Conservation (phyloP, 2,113 vertebrate genomes). For the Corvus moneduloides region DNA sequence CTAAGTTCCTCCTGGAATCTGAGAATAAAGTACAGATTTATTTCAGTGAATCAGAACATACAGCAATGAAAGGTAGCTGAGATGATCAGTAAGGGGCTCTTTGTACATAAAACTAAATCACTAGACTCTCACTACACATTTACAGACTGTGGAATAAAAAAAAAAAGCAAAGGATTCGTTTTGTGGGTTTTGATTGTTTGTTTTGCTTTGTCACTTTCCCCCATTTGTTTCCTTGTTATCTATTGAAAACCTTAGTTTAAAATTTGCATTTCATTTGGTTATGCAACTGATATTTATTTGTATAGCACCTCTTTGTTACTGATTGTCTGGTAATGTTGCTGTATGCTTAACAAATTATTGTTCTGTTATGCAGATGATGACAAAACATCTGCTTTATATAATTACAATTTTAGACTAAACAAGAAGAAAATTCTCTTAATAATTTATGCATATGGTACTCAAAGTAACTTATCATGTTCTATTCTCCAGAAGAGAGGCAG, state of each 20-base stretch:
- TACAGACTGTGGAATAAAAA: background rate
- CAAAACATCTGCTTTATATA: constrained; percentile 14
- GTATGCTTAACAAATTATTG: background rate
- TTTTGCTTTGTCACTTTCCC: background rate
- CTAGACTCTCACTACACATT: background rate
- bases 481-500: background rate
- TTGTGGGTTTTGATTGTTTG: background rate
- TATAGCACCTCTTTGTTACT: background rate
- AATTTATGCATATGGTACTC: constrained; percentile 4
- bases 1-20: background rate
- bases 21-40: background rate
- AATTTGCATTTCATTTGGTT: background rate
- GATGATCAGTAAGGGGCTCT: background rate
- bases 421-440: background rate
- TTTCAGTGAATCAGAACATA: constrained; percentile 22
- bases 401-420: constrained; percentile 11
- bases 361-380: background rate
- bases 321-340: background rate
- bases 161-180: background rate
- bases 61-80: background rate
- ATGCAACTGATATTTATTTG: background rate
- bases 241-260: background rate
- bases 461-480: background rate
- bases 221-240: background rate
- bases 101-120: background rate